phyloP scores from a whole-genome alignment of 1,140 invertebrate genomes.

The Drosophila gunungcola region DNA sequence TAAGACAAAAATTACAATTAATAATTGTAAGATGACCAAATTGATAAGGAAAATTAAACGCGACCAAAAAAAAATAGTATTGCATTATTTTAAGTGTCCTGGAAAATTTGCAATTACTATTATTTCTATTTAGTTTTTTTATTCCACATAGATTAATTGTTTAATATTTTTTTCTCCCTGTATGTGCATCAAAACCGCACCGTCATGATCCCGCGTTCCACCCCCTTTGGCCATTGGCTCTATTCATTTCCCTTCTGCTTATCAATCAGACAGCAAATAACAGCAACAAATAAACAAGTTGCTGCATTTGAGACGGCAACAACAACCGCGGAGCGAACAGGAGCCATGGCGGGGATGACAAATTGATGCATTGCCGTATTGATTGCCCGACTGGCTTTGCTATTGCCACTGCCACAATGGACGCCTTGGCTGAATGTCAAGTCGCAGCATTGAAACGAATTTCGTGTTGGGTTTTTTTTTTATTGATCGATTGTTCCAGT shows the following conservation, averaged over 20 bases:
- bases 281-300: constrained; percentile 72
- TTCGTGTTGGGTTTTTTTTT: constrained; percentile 46
- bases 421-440: constrained; percentile 75
- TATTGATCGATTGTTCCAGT: constrained; percentile 67
- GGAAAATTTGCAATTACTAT: too few species aligned
- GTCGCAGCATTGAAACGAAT: constrained; percentile 68
- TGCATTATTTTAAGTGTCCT: too few species aligned
- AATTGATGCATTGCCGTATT: constrained; percentile 78
- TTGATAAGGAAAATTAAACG: too few species aligned
- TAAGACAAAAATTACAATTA: too few species aligned
- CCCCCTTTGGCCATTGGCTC: constrained; percentile 24
- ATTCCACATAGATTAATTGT: too few species aligned
- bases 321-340: constrained; percentile 3
- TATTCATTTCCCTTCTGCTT: constrained; percentile 28
- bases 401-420: constrained; percentile 49
- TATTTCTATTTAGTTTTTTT: too few species aligned
- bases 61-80: too few species aligned
- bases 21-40: too few species aligned
- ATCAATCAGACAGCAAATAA: constrained; percentile 72
- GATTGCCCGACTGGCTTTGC: constrained; percentile 58
- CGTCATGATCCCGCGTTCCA: constrained; percentile 11
- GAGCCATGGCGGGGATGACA: constrained; percentile 46
- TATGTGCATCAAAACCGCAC: constrained; percentile 20
- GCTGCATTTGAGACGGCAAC: constrained; percentile 33
- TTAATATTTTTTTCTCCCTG: not conserved